Conservation (phyloP, 1,140 invertebrate genomes). For the Lepidurus arcticus region DNA sequence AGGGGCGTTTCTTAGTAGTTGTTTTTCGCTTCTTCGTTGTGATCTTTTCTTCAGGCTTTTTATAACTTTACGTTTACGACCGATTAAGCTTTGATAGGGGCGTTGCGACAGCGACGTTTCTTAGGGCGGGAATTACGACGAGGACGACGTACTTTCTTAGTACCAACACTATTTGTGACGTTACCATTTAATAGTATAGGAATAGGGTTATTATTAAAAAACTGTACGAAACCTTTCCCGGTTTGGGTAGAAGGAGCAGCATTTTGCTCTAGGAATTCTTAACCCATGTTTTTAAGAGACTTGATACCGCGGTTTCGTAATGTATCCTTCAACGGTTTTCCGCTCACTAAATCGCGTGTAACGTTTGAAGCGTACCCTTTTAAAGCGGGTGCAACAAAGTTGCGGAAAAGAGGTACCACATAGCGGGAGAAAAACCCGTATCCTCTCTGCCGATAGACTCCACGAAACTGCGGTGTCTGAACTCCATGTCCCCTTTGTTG, state of each 20-base stretch:
- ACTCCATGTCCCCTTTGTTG: neutral
- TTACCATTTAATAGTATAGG: neutral
- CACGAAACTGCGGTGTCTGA: neutral
- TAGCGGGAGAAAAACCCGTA: neutral
- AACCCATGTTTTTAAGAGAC: neutral
- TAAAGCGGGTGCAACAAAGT: neutral
- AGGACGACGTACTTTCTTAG: neutral
- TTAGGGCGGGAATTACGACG: neutral
- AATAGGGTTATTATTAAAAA: neutral
- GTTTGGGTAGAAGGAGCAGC: neutral
- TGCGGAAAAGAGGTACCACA: neutral
- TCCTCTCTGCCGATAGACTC: neutral
- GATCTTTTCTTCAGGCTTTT: neutral
- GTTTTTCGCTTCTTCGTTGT: neutral
- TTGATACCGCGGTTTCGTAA: neutral
- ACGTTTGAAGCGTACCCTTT: neutral
- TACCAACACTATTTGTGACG: neutral
- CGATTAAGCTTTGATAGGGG: neutral
- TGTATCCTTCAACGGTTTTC: neutral
- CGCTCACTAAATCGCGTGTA: neutral
- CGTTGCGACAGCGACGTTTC: neutral
- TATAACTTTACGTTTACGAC: neutral
- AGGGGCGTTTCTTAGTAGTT: neutral
- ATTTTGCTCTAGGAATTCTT: neutral
- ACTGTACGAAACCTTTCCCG: neutral